A percentile compares a stretch with the other conserved stretches of the same genome.
Conservation (phyloP, 2,797 vertebrate species). For the Artibeus lituratus region DNA sequence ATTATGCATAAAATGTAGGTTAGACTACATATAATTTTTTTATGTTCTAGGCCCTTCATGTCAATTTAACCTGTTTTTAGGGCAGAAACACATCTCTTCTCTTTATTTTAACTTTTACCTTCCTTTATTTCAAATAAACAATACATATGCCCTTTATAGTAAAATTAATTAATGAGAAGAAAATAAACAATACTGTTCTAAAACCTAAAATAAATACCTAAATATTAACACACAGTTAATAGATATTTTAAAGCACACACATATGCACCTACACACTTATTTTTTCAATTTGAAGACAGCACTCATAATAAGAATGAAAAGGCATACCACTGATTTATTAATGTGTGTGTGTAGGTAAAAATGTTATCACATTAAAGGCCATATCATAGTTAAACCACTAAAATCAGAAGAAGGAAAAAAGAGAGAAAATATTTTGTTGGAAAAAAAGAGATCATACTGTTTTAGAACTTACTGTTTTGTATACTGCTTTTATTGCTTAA, state of each 20-base stretch:
- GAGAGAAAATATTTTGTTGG: neutral
- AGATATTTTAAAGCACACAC: neutral
- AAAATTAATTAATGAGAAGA: neutral
- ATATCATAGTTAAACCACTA: neutral
- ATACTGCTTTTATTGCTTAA: neutral
- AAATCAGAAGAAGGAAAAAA: neutral
- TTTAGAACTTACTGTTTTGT: neutral
- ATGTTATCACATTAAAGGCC: neutral
- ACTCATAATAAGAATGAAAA: neutral
- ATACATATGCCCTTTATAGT: neutral
- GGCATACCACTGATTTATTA: neutral
- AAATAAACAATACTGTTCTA: neutral
- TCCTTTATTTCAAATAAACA: neutral
- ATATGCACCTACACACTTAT: neutral
- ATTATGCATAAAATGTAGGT: neutral
- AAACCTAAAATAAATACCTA: neutral
- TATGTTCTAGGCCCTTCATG: neutral
- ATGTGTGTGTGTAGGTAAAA: neutral
- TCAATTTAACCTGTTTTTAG: neutral
- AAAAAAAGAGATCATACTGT: neutral
- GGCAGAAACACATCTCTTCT: neutral
- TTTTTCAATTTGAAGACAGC: neutral
- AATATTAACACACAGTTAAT: neutral
- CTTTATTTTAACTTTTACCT: neutral
- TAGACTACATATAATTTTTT: neutral